A percentile compares a stretch with the other conserved stretches of the same genome.
These are phyloP conservation scores for Drosophila meridiana DNA, from an alignment of 2,888 invertebrate species.

Conservation along the genomic window DNA sequence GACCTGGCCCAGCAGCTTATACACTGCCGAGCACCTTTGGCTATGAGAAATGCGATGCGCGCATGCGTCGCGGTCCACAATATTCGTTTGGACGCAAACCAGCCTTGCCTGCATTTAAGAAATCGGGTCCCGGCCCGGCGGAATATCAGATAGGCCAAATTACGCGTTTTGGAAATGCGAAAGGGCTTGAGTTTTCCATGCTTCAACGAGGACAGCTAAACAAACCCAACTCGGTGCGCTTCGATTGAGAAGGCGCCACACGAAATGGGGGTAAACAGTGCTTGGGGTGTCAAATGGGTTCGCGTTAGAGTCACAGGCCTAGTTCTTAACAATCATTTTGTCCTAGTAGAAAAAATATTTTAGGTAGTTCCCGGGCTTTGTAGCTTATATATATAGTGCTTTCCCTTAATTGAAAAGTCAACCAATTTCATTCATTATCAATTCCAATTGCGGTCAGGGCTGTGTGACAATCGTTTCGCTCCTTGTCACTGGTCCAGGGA, in stretches of 20 bases:
- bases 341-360: not conserved
- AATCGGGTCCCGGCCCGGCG: conserved; percentile 59
- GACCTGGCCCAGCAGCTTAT: conserved; percentile 68
- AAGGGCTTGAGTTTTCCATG: conserved; percentile 54
- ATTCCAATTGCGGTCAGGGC: not conserved
- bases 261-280: not conserved
- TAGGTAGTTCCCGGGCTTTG: not conserved
- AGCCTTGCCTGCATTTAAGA: conserved; percentile 15
- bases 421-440: not conserved
- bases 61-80: conserved; percentile 44
- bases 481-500: conserved; percentile 1
- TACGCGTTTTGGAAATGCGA: conserved; percentile 54
- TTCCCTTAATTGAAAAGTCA: not conserved
- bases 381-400: conserved; percentile 7
- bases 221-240: conserved; percentile 42
- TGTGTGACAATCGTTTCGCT: not conserved
- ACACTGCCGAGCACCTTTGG: conserved; percentile 62
- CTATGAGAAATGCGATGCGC: conserved; percentile 37
- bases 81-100: conserved; percentile 54
- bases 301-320: not conserved
- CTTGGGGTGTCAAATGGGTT: not conserved
- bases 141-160: conserved; percentile 60
- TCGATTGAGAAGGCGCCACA: conserved; percentile 11
- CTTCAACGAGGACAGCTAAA: conserved; percentile 37
- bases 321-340: not conserved